Conservation (phyloP, 2,888 invertebrate genomes). For the Epinotia demarniana region DNA sequence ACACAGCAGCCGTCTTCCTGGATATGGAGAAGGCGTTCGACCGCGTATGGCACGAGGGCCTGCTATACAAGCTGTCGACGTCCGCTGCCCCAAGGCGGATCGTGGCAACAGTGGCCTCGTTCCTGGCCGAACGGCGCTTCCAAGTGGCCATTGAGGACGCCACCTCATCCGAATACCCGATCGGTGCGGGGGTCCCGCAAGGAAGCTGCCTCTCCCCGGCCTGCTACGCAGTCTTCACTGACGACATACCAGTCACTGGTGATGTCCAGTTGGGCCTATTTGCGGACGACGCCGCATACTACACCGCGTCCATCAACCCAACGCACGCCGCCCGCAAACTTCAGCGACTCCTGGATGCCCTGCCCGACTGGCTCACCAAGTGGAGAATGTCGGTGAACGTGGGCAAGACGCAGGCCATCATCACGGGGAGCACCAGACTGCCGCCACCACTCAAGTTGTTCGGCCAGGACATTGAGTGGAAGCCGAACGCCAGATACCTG, state of each 20-base stretch:
- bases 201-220: constrained; percentile 26
- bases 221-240: constrained; percentile 50
- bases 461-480: no score
- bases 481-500: no score
- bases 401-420: no score
- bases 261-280: constrained; percentile 44
- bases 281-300: constrained; percentile 41
- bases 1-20: no score
- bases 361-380: no score
- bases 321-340: no score
- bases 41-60: constrained; percentile 21
- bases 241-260: constrained; percentile 45
- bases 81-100: constrained; percentile 15
- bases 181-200: constrained; percentile 52
- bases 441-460: no score
- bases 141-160: constrained; percentile 47
- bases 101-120: constrained; percentile 49
- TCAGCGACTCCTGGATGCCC: no score
- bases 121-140: constrained; percentile 49
- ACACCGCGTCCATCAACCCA: no score
- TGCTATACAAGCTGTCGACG: constrained; percentile 17
- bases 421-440: no score
- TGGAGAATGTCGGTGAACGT: no score
- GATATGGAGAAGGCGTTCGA: no score
- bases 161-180: constrained; percentile 34